Conservation (phyloP, 2,113 vertebrate species). For the Paedocypris sp. region DNA sequence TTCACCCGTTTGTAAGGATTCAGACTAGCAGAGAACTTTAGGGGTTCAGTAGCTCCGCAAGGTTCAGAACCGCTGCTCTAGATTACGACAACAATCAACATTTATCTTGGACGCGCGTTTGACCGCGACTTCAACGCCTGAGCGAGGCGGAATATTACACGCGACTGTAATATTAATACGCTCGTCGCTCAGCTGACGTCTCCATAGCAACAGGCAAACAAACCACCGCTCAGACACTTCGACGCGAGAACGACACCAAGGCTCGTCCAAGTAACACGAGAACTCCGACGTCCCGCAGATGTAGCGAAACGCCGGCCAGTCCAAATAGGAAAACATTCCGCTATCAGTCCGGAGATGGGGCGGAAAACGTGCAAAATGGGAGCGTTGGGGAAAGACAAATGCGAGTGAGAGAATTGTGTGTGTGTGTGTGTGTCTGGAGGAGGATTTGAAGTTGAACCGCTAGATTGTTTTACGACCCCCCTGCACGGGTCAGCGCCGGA, state of each 20-base stretch:
- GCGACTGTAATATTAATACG: too few relatives aligned
- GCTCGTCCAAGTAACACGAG: constrained; percentile 6
- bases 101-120: too few relatives aligned
- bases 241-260: neutral
- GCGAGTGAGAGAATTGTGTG: too few relatives aligned
- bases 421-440: neutral
- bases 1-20: too few relatives aligned
- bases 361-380: neutral
- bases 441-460: constrained; percentile 21
- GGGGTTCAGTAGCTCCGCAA: too few relatives aligned
- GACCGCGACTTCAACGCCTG: too few relatives aligned
- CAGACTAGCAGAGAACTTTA: too few relatives aligned
- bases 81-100: too few relatives aligned
- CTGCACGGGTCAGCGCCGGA: constrained; percentile 14
- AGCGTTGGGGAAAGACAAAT: neutral
- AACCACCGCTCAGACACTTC: constrained; percentile 9
- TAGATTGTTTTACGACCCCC: constrained; percentile 16
- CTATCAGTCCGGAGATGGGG: neutral
- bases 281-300: constrained; percentile 2
- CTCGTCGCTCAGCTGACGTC: too few relatives aligned
- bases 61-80: too few relatives aligned
- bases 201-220: constrained; percentile 26
- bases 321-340: neutral
- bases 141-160: too few relatives aligned
- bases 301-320: constrained; percentile 2